Evolutionary conservation across 2,888 invertebrate species (phyloP), one percentile per base, ranked within the genome.

Genomic region (Oscheius onirici): DNA sequence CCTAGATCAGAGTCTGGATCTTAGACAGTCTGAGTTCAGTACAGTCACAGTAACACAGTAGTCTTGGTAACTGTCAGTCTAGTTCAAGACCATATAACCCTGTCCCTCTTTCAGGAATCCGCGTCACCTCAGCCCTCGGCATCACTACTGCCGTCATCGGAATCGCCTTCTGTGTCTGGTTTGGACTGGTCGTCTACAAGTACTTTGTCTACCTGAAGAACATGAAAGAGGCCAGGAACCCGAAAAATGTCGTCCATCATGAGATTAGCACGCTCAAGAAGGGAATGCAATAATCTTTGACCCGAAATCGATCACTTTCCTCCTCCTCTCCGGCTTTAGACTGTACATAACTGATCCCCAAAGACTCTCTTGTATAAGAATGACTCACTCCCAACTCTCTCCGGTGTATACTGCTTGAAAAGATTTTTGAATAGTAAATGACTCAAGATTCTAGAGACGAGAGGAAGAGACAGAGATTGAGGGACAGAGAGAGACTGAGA

Each of bases 221-320:
- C 69, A 80, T 80, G 80, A 80, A 80, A 51, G 69, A 71, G 58
- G 80, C 80, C 2, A 46, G 80, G 44, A 73, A 77, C n/a, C 78
- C 80, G 22, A 70, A 74, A 41, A 79, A 76, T 28, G 77, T 76
- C 57, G 76, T 79, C n/a, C 77, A 79, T 55, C 75, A 77, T 60
- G 77, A 79, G 57, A 74, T 77, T 46, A 73, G 43, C 52, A 77
- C 77, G 22, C 54, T 79, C 46, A 79, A 77, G 22, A 77, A 79
- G 55, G 75, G 71, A 72, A 74, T 74, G 49, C 70, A 73, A 49
- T 75, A 75, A 49, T 40, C 22, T 11, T 40, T 11, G n/a, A 52
- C 26, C 5, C n/a, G 58, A 54, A 57, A 54, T 40, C 52, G 22
- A 43, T 51, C 44, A 34, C 51, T 63, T 58, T 57, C 28, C 67